These are phyloP conservation scores for Acropora tenuis DNA, from an alignment of 64 coral and sea anemone species.

Conservation along the genomic window DNA sequence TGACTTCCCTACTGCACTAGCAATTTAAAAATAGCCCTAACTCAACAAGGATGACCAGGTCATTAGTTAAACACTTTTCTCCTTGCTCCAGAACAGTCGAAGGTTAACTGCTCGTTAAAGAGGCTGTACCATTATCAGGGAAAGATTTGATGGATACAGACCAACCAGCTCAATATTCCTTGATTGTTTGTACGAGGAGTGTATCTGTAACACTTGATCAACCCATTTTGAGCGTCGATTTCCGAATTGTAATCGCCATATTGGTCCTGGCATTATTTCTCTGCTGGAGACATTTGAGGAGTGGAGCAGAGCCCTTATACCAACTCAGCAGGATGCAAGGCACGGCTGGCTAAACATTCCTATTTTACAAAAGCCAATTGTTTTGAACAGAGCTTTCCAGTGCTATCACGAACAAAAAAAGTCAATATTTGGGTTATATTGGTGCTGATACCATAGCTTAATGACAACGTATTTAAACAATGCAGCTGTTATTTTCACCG, in stretches of 20 bases:
- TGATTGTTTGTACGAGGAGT: neutral
- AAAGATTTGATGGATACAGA: neutral
- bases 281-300: slow-evolving; percentile 29
- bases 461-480: no score
- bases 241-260: neutral
- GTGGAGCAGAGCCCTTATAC: slow-evolving; percentile 1
- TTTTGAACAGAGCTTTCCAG: neutral
- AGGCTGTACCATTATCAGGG: neutral
- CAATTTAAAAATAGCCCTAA: no score
- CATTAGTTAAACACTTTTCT: no score
- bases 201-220: neutral
- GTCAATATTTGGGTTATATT: neutral
- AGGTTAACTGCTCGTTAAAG: no score
- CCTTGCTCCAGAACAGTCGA: no score
- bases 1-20: no score
- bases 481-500: no score
- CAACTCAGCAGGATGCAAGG: slow-evolving; percentile 18
- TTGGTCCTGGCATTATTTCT: slow-evolving; percentile 10
- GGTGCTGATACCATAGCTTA: no score
- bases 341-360: neutral
- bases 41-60: no score
- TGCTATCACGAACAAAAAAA: neutral
- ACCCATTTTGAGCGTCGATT: neutral
- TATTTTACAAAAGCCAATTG: neutral
- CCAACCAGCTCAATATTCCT: neutral